Evolutionary conservation across 1,140 invertebrate species (phyloP), one percentile per base, ranked within the genome.

Genomic region (Drosophila equinoxialis): DNA sequence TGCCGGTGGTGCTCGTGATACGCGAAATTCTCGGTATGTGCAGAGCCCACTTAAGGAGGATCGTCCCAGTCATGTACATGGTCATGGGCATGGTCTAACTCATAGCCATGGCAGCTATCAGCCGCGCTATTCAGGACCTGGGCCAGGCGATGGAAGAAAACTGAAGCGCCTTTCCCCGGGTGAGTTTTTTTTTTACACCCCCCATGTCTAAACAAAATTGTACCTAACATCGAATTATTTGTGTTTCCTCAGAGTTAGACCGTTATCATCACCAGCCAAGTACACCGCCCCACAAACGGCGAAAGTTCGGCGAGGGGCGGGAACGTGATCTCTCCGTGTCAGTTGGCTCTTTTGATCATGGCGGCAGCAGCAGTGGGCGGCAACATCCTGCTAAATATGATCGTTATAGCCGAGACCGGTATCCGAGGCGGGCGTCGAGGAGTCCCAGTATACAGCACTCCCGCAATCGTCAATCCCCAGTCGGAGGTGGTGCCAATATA

Each of bases 281-380:
- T 23, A 86, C 92, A 20, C 81, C 92, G 13, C 89, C 91, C 2
- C 89, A 91, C 57, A 91, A 92, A 37, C 90, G 90, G 11, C 74
- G 92, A 75, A 92, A 92, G 85, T 83, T 79, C 14, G 37, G 62
- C 58, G 86, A 90, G 65, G 71, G 70, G 3, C 69, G 84, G n/a
- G 87, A 86, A 45, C 81, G 86, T 65, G 71, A 68, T 6, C 69
- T 82, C 11, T 84, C 83, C 41, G 66, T 65, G 26, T 68, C 65
- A 26, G 58, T 76, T 55, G 55, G 65, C 3, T 66, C 68, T 37
- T 79, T 62, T 14, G 90, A 91, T 37, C 87, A 91, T 41, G 65
- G 68, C 35, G 77, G 33, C 33, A 59, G 57, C 33, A 59, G 57
- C 35, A 59, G 14, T 37, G 57, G 30, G 6, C 37, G 90, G 37